Conservation (phyloP, 2,888 invertebrate genomes). For the Abscondita cerata region DNA sequence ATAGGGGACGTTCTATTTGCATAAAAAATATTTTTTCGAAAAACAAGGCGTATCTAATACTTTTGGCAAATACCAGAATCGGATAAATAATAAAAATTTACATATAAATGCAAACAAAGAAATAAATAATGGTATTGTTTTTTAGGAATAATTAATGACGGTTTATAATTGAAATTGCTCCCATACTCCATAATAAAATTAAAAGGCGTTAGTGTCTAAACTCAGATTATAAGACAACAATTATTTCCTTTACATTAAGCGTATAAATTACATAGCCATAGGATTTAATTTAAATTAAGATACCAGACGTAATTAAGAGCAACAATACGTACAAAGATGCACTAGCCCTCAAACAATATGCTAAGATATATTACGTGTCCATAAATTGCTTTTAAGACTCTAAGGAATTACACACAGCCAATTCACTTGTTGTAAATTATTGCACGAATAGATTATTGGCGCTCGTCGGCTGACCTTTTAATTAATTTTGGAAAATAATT, state of each 20-base stretch:
- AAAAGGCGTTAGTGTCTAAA: constrained; percentile 11
- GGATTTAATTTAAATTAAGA: constrained; percentile 36
- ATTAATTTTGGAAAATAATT: constrained; percentile 23
- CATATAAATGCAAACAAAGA: no score
- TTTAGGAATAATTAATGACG: no score
- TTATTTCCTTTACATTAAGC: constrained; percentile 19
- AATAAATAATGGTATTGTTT: no score
- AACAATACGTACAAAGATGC: constrained; percentile 35
- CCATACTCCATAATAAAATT: constrained; percentile 2
- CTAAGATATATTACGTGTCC: constrained; percentile 24
- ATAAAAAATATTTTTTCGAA: no score
- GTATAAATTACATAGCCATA: constrained; percentile 25
- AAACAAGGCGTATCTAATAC: no score
- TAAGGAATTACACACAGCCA: constrained; percentile 26
- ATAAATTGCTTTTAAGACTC: constrained; percentile 29
- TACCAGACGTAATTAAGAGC: constrained; percentile 33
- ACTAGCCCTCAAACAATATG: constrained; percentile 33
- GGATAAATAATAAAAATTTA: no score
- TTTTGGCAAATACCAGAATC: no score
- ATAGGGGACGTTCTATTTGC: no score
- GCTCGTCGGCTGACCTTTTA: constrained; percentile 22
- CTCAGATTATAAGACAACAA: constrained; percentile 8
- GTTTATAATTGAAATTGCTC: neutral
- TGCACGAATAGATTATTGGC: constrained; percentile 26
- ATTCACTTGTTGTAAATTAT: constrained; percentile 30